Evolutionary conservation across 2,113 vertebrate species (phyloP).

Genomic region (Gadus chalcogrammus): DNA sequence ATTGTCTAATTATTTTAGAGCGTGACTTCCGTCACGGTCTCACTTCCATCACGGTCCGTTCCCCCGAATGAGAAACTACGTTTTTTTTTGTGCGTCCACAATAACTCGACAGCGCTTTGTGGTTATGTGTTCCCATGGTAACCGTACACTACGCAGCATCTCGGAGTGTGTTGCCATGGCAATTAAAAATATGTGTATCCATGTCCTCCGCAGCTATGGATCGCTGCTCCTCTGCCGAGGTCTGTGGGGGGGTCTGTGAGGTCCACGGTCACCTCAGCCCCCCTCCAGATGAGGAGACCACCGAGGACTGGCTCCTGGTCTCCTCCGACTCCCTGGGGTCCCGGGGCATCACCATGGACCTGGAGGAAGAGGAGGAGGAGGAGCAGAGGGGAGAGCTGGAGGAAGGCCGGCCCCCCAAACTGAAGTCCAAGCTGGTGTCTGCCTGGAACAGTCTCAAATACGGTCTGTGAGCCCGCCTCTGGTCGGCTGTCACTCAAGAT

Average conservation of each 20-base stretch:
- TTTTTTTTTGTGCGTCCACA: too few species aligned
- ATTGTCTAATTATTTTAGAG: too few species aligned
- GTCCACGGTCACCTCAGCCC: background rate
- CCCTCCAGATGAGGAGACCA: background rate
- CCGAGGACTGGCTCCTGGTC: conserved; percentile 61
- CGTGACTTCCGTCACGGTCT: too few species aligned
- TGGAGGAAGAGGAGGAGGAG: conserved; percentile 53
- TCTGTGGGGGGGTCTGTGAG: conserved; percentile 8
- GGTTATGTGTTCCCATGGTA: too few species aligned
- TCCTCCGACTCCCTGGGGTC: conserved; percentile 26
- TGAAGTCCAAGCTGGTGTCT: conserved; percentile 79
- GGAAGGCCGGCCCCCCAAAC: conserved; percentile 77
- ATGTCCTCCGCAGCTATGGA: conserved; percentile 38
- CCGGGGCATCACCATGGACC: conserved; percentile 8
- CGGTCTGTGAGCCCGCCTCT: conserved; percentile 57
- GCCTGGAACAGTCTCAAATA: conserved; percentile 90
- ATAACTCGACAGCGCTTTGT: too few species aligned
- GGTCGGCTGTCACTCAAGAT: background rate
- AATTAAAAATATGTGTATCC: too few species aligned
- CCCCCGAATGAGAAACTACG: too few species aligned
- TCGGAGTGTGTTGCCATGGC: too few species aligned
- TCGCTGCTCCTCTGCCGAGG: conserved; percentile 23
- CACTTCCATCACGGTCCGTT: too few species aligned
- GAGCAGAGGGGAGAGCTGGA: conserved; percentile 57
- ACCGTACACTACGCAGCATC: too few species aligned